Conservation (phyloP, 1,140 invertebrate species). For the Homarus americanus region DNA sequence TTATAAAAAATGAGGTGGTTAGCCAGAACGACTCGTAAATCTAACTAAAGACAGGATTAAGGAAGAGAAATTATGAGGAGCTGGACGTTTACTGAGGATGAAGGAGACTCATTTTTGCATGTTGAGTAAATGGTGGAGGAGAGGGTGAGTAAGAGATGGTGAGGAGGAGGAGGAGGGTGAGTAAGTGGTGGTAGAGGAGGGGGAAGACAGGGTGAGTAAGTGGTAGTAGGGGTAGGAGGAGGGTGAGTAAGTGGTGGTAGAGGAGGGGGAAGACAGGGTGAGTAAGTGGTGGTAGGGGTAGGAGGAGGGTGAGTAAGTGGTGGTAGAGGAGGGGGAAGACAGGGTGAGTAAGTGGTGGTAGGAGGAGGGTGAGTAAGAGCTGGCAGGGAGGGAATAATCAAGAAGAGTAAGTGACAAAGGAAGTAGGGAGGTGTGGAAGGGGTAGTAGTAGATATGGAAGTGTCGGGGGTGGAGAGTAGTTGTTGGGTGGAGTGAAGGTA, state of each 20-base stretch:
- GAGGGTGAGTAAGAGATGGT: background rate
- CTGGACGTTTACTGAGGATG: background rate
- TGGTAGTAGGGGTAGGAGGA: too few relatives aligned
- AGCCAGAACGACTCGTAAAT: constrained; percentile 4
- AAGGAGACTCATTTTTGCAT: background rate
- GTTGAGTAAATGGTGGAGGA: background rate
- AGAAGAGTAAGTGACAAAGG: background rate
- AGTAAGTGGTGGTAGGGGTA: too few relatives aligned
- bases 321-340: background rate
- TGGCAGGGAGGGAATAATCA: background rate
- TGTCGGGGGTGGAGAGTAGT: background rate
- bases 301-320: background rate
- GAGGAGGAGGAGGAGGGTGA: background rate
- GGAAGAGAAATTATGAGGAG: constrained; percentile 11
- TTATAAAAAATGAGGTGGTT: constrained; percentile 16
- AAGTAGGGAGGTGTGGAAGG: background rate
- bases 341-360: background rate
- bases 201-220: too few relatives aligned
- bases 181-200: background rate
- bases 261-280: too few relatives aligned
- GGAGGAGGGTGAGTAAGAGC: too few relatives aligned
- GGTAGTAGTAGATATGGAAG: background rate
- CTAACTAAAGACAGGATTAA: constrained; percentile 11
- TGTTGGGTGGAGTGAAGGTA: background rate
- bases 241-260: too few relatives aligned